A percentile compares a stretch with the other conserved stretches of the same genome.
phyloP scores from a whole-genome alignment of 2,797 vertebrate species.

The Intellagama lesueurii region DNA sequence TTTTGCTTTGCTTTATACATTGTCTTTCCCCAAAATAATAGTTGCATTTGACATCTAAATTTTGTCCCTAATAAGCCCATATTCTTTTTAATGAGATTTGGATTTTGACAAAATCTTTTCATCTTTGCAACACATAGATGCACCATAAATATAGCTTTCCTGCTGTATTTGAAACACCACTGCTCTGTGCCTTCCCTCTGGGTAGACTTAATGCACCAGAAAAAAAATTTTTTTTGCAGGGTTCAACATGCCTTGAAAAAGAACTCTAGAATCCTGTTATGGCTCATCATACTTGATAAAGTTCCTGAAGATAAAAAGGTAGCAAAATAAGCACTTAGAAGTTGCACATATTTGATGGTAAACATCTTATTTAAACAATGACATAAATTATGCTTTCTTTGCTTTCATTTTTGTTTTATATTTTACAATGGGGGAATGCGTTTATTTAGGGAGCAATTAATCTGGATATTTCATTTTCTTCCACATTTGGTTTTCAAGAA shows the following conservation, averaged over 20 bases:
- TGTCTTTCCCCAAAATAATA: not conserved
- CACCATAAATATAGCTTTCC: not conserved
- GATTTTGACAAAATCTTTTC: slow-evolving; percentile 19
- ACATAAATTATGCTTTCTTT: too few species aligned
- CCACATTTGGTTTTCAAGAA: not conserved
- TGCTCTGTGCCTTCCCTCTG: slow-evolving; percentile 45
- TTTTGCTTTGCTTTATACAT: too few species aligned
- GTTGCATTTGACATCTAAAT: not conserved
- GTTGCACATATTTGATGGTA: slow-evolving; percentile 39
- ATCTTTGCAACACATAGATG: slow-evolving; percentile 27
- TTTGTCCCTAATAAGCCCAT: not conserved
- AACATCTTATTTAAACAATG: slow-evolving; percentile 18
- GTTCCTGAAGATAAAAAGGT: not conserved
- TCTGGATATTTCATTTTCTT: not conserved
- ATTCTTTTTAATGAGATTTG: not conserved
- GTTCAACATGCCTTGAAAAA: slow-evolving; percentile 1
- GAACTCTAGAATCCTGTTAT: slow-evolving; percentile 11
- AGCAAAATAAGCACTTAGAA: not conserved
- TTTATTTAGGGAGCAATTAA: slow-evolving; percentile 12
- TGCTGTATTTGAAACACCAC: slow-evolving; percentile 6
- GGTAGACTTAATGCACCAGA: slow-evolving; percentile 55
- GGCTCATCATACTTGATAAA: not conserved
- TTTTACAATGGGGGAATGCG: not conserved
- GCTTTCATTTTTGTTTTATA: not conserved
- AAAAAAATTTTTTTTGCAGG: slow-evolving; percentile 40